These are phyloP conservation scores for Apocheima hispidaria DNA, from an alignment of 2,888 invertebrate genomes.

Conservation along the genomic window DNA sequence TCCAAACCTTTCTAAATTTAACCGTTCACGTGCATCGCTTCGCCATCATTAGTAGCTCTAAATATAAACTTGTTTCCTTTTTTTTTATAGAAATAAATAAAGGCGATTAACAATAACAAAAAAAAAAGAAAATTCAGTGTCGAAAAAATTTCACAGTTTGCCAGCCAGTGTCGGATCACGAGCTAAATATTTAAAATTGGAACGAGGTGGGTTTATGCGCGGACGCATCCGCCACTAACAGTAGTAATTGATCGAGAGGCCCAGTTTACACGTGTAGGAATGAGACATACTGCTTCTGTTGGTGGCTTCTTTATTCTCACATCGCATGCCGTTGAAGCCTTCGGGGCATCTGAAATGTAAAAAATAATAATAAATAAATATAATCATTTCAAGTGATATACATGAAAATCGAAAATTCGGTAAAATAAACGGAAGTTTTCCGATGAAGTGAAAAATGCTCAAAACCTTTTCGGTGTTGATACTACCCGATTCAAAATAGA, in stretches of 20 bases:
- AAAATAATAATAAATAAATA: neutral
- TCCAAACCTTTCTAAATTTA: slow-evolving; percentile 51
- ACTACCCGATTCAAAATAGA: no score
- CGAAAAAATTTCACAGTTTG: slow-evolving; percentile 59
- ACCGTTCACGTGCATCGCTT: slow-evolving; percentile 43
- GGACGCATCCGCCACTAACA: slow-evolving; percentile 86
- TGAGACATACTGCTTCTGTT: slow-evolving; percentile 92
- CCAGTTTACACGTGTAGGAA: slow-evolving; percentile 92
- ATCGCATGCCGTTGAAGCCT: slow-evolving; percentile 92
- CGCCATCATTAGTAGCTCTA: slow-evolving; percentile 44
- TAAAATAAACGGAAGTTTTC: slow-evolving; percentile 8
- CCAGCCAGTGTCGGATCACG: slow-evolving; percentile 56
- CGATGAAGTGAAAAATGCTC: neutral
- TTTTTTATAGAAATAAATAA: slow-evolving; percentile 37
- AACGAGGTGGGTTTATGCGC: slow-evolving; percentile 78
- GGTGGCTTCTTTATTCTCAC: slow-evolving; percentile 92
- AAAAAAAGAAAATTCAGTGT: slow-evolving; percentile 29
- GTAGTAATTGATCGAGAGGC: slow-evolving; percentile 91
- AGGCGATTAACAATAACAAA: slow-evolving; percentile 42
- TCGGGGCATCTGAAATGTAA: slow-evolving; percentile 90
- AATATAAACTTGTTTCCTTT: slow-evolving; percentile 39
- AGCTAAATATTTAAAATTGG: slow-evolving; percentile 72
- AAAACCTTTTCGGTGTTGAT: no score
- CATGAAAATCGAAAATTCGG: slow-evolving; percentile 5
- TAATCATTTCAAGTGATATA: neutral